Base-by-base conservation (phyloP, 2,797 vertebrate species). In the Mycteria americana region DNA sequence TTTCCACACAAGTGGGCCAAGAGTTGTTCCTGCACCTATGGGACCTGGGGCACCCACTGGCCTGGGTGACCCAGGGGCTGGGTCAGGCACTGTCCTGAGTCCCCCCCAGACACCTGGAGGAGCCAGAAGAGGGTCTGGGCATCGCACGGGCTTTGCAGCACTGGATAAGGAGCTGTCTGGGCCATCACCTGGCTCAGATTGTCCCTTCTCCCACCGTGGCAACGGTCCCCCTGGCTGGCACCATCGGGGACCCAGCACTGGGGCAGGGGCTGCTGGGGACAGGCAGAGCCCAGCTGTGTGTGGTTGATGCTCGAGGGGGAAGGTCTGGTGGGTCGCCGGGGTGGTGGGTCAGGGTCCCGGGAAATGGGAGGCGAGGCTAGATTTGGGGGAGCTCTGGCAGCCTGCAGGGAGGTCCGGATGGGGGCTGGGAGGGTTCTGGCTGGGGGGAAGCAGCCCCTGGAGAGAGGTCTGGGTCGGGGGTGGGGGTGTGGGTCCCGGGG, bases 271-370 rank as follows among this genome's bases (percentile, higher is more conserved):
- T 70, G 65, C 69, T 23, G 81, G 59, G 70, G 19, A n/a, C 37
- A n/a, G 62, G 37, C 63, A 65, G 48, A 67, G 41, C 31, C 57
- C 0, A 3, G 33, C 84, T 46, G 37, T 4, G 39, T 33, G 50
- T 1, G 0, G 7, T 9, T 45, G 54, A 37, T 31, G 13, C 13
- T 7, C 64, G 7, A 56, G 1, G 2, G 30, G 28, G 14, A 35
- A 68, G 50, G 51, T 72, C 28, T n/a, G 56, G 8, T 11, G 48
- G 53, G 19, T 80, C 10, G n/a, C 30, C 2, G 1, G 43, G 22
- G 18, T 37, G 37, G 46, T 48, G 67, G 50, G 27, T 89, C 54
- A 46, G 50, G 30, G 46, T 88, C 23, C 30, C 1, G 5, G 53
- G 53, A 33, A 69, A 35, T 0, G 10, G 21, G 45, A 30, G n/a